Conservation (phyloP, 92 coral and sea anemone genomes). For the Zoanthus sociatus region DNA sequence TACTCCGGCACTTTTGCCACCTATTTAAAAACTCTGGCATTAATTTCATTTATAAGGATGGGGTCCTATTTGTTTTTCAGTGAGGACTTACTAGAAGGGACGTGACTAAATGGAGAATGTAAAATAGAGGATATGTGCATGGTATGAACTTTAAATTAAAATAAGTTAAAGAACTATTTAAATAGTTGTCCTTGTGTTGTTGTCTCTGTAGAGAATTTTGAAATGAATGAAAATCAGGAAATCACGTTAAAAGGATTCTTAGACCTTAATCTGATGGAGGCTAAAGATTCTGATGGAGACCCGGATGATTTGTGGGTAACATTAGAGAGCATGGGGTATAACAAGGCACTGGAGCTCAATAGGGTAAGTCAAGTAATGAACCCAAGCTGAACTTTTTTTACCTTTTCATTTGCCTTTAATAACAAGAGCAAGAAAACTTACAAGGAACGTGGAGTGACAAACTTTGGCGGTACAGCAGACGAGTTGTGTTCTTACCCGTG, state of each 20-base stretch:
- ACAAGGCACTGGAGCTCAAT: constrained; percentile 88
- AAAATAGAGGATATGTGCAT: too few species aligned
- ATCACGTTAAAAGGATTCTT: constrained; percentile 94
- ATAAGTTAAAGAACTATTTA: not conserved
- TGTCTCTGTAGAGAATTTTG: constrained; percentile 86
- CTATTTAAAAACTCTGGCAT: too few species aligned
- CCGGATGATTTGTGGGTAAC: constrained; percentile 98
- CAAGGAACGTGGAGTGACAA: too few species aligned
- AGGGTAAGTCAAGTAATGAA: constrained; percentile 66
- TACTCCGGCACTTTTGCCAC: too few species aligned
- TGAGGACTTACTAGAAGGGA: too few species aligned
- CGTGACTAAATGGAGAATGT: too few species aligned
- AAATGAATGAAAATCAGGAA: constrained; percentile 83
- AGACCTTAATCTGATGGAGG: constrained; percentile 96
- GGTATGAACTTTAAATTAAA: not conserved
- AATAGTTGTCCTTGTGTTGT: not conserved
- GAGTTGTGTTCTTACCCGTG: too few species aligned
- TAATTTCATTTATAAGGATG: too few species aligned
- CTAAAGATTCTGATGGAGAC: constrained; percentile 97
- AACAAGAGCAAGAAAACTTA: too few species aligned
- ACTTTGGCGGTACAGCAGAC: too few species aligned
- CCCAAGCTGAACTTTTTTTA: not conserved
- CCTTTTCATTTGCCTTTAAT: not conserved
- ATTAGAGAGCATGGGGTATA: constrained; percentile 94
- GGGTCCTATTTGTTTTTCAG: too few species aligned